Base-by-base conservation (phyloP, 1,140 invertebrate species). In the Drosophila melanogaster region DNA sequence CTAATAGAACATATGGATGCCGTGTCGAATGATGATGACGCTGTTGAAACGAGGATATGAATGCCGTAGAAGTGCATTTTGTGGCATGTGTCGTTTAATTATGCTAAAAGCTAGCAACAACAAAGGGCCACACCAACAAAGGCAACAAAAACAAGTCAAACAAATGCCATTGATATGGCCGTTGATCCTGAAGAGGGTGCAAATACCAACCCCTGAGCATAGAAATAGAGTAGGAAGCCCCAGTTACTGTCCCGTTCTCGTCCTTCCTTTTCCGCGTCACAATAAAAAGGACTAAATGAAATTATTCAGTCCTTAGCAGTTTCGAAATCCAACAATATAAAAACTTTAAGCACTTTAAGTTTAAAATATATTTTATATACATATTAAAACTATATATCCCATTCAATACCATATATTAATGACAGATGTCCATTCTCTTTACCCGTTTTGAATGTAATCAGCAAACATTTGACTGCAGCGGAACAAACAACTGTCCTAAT, bases 11-110 rank as follows among this genome's bases (percentile, higher is more conserved):
- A 86, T 86, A 86, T 86, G 81, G 81, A 86, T 87, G 84, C 84
- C 81, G 65, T 86, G 81, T 86, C 79, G 51, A 61, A 71, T 66
- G 56, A 70, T 69, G 65, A 72, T 77, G 66, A 62, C 56, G 67
- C 30, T 73, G 72, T 53, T 33, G 57, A 37, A 54, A 60, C 19
- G 60, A 55, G 66, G 47, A 50, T 61, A 50, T 14, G 60, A 41
- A 84, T 79, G 64, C 80, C 86, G 67, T 90, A 81, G 80, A 90
- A 90, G 81, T 90, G 86, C 86, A 90, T 90, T 86, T 90, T 90
- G 86, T 86, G 86, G 86, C 86, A 90, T 90, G 86, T 90, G 86
- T 90, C 86, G 86, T 90, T 90, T 90, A 90, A 85, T 90, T 89
- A 89, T 80, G 77, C 84, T 89, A 89, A 89, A 89, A 89, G 84